Evolutionary conservation across 2,888 invertebrate species (phyloP), one percentile per base, ranked within the genome.

Genomic region (Melanostoma scalare): DNA sequence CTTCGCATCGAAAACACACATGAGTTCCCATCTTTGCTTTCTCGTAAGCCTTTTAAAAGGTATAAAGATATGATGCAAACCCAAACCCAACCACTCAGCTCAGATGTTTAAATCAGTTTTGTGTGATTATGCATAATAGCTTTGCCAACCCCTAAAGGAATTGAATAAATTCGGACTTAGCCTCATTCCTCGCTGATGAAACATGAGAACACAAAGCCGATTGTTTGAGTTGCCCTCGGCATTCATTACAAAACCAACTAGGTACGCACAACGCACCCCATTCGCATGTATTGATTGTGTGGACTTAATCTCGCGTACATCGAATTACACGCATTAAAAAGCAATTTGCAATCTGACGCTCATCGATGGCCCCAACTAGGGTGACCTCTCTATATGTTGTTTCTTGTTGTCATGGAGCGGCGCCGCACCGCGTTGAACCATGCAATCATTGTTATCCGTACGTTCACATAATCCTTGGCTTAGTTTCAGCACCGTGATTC

Each of bases 391-490:
- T 10, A 30, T 30, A 33, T 33, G 33, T 44, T 60, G 10, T 33
- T 3, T 8, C 44, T 20, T 20, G 20, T 20, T 20, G 20, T 20
- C 20, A 20, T 20, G 20, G 20, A 40, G 10, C 42, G n/a, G 31
- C 20, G 9, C 5, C 5, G 3, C 8, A 38, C 6, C 4, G 35
- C 30, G 6, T 40, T 73, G 68, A 79, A 55, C 63, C 63, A 55
- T 58, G 53, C 65, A 63, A 53, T 67, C 53, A 80, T 75, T 75
- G 71, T 80, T 75, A 65, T 31, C 56, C 35, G 44, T 36, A 10
- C 44, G 35, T 33, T 80, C 56, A 60, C 50, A 63, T 68, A 82
- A 82, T 82, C 81, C 68, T 81, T 76, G 67, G 77, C 67, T 81
- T 72, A 81, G 76, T 76, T 76, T 42, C 6, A 61, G 36, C 53